Base-by-base conservation (phyloP, 2,888 invertebrate species). In the Glyphotaelius pellucidus region DNA sequence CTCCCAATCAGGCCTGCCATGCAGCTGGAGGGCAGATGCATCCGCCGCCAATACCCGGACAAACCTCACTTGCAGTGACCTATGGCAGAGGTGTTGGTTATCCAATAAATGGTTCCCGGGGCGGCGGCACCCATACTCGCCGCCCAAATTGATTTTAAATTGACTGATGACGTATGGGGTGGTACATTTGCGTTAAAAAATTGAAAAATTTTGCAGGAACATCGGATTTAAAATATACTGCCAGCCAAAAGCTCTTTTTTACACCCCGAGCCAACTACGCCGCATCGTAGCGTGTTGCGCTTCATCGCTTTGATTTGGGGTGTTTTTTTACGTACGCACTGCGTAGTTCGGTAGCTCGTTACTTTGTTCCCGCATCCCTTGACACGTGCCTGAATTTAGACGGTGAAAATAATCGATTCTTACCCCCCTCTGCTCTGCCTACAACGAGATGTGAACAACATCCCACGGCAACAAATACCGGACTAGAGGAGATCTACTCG, bases 381-480 rank as follows among this genome's bases (percentile, higher is more conserved):
- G 86, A 86, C 86, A 86, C 86, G 86, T 86, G 86, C 38, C 86
- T n/a, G 86, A 30, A 14, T 86, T 47, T 86, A 47, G 86, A 38
- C 30, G 31, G 42, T 11, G 47, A 42, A 47, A 14, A 14, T 35
- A 86, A 86, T 86, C 86, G 86, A 86, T 42, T 30, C 86, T 9
- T 35, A n/a, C n/a, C 30, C 38, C 86, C 25, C 86, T 42, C 30
- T 86, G 86, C 35, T 42, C 85, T 25, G n/a, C 42, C 85, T 80
- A 80, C 31, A 31, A 30, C 38, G 47, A 42, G 86, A 35, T 42
- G n/a, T 11, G 31, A 47, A 30, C 31, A n/a, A 25, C n/a, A 35
- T 47, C 30, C 81, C 32, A 81, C 5, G 25, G 32, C 81, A 32
- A 31, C 31, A 7, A 4, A 32, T 31, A 32, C 81, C 30, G 15